Evolutionary conservation across 2,797 vertebrate species (phyloP), one percentile per base, ranked within the genome.

Genomic region (Chelidonichthys spinosus): DNA sequence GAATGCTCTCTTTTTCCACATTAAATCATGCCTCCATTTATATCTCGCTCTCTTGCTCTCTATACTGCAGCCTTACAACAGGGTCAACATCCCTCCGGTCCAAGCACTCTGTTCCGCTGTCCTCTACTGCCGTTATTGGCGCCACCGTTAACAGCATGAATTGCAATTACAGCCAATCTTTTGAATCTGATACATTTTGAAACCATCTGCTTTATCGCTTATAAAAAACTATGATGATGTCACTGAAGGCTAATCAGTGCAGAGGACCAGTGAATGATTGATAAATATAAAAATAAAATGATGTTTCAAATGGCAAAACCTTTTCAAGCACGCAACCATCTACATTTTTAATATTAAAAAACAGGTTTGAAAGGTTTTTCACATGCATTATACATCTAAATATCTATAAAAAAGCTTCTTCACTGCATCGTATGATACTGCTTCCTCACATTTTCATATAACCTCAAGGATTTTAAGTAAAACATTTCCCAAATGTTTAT

Each of bases 61-160:
- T 81, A 73, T 58, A 50, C 40, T 50, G 46, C 72, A 60, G 64
- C 62, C 59, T 66, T 56, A 47, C 69, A 83, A 79, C 80, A 58
- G 43, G 81, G 87, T 87, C 81, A 85, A 55, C 44, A n/a, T 75
- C 72, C 73, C 84, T 78, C 46, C 1, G 7, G 79, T 74, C 60
- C 60, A 18, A 32, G 63, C n/a, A 32, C 65, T 46, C 61, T 50
- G 59, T 71, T 63, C 35, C 39, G 37, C 40, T 56, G 25, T 35
- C 52, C 35, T 10, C 42, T 42, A 11, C 40, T 36, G 69, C 72
- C 61, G 61, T 63, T 82, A 86, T 76, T 80, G 76, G 14, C 2
- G 13, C 50, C 55, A 74, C 13, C 65, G 64, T 72, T 79, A 80
- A 83, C 4, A 2, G 32, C 32, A 14, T 37, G 40, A 60, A 58